Evolutionary conservation across 2,888 invertebrate genomes (phyloP), one percentile per base, ranked within the genome.

Genomic region (Eurois occulta): DNA sequence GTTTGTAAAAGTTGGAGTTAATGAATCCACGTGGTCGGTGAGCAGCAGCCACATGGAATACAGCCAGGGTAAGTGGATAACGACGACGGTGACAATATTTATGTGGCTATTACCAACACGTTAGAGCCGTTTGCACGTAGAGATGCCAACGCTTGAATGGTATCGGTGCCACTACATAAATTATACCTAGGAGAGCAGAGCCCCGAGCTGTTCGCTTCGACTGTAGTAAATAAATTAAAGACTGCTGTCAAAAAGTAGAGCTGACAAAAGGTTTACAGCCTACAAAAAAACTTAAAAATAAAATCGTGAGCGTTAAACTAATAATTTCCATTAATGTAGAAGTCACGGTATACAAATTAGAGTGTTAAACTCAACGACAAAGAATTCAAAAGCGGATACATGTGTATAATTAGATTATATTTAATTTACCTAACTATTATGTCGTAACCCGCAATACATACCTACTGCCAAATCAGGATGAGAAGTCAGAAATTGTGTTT

Each of bases 51-150:
- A 48, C 60, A 64, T 77, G 75, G 60, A 77, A 68, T 68, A 66
- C 32, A 66, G 85, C 62, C 77, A 75, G 70, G 35, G 35, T 69
- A 75, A 73, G 71, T 62, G 66, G 69, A 71, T 83, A 83, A 84
- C 48, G 75, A 60, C 62, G 62, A 66, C 67, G 41, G 35, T 67
- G 66, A 60, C 76, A 72, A 77, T 67, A 77, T 69, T 80, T 55
- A 86, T 79, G 55, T 75, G 28, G 55, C 46, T 65, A 65, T 68
- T 66, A 78, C 21, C 60, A 62, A 69, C 65, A 68, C 67, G 48
- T 60, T 55, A 38, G 43, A 35, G 41, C 28, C 38, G 62, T 38
- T 35, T 38, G 43, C 38, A 18, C 52, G 28, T 58, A 41, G 46
- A 58, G 43, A 52, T 85, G 84, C 71, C 78, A 86, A 58, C 41